Percentiles rank a stretch among this genome's conserved stretches.
phyloP scores from a whole-genome alignment of 2,797 vertebrate species.

The Sarcoramphus papa region DNA sequence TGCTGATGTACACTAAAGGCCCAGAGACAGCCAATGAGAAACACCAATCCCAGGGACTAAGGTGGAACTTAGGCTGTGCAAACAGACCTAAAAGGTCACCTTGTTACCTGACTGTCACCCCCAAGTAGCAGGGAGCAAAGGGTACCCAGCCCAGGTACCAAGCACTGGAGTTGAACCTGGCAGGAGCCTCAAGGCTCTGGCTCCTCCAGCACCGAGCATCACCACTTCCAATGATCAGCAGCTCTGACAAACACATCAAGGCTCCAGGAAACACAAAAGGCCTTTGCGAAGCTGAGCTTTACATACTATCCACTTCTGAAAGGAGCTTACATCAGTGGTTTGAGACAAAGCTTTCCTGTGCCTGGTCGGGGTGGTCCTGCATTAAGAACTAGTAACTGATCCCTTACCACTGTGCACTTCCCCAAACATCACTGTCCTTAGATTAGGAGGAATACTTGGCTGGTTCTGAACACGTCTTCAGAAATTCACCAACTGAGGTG shows the following conservation, averaged over 20 bases:
- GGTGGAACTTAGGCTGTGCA: background rate
- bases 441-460: background rate
- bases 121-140: background rate
- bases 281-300: background rate
- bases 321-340: background rate
- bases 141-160: background rate
- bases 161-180: background rate
- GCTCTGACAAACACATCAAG: background rate
- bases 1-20: background rate
- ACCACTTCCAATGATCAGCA: background rate
- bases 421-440: background rate
- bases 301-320: background rate
- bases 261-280: background rate
- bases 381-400: background rate
- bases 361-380: background rate
- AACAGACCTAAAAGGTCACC: background rate
- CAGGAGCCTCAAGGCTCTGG: background rate
- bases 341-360: background rate
- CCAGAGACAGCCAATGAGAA: background rate
- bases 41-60: background rate
- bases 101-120: background rate
- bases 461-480: background rate
- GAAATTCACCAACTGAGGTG: background rate
- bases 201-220: background rate
- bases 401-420: background rate